Base-by-base conservation (phyloP, 2,113 vertebrate species). In the Coracopsis vasa region DNA sequence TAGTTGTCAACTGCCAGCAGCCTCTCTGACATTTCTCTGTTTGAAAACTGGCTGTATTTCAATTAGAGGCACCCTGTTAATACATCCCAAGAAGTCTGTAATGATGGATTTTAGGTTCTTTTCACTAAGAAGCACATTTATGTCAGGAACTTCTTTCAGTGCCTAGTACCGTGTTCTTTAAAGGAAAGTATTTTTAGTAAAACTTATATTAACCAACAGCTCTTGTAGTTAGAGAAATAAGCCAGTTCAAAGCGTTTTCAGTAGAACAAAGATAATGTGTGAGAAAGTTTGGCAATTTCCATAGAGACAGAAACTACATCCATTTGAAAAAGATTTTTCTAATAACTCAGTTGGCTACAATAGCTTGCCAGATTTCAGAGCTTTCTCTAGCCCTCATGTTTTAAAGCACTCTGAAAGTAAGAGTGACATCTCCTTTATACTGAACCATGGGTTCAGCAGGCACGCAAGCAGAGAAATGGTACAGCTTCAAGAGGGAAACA, bases 311-410 rank as follows among this genome's bases (percentile, higher is more conserved):
- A 97, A 71, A 12, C 51, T 74, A 93, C 96, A 95, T 86, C 77
- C 88, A 82, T 71, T 92, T 91, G 88, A 70, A 77, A 86, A 95
- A 90, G 85, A 92, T 95, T 91, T 91, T 96, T 82, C 62, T 91
- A 74, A 75, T 94, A 96, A 91, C 95, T 95, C 90, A 53, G 84
- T 31, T 90, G 96, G 94, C 77, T 90, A 33, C 72, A 88, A 37
- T 35, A 80, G 75, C 56, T 73, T 97, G 95, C 96, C 93, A 97
- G 86, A 48, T 92, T 90, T 95, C 93, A 95, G 70, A 85, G 84
- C 53, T 83, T 39, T 61, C 53, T 58, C 31, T 56, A 94, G 90
- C 51, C 53, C 69, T 95, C 13, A 3, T 79, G 70, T 93, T 96
- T 92, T 88, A 96, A 94, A 95, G 83, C 79, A 82, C 3, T 0